Conservation (phyloP, 2,888 invertebrate genomes). For the Orthosia cruda region DNA sequence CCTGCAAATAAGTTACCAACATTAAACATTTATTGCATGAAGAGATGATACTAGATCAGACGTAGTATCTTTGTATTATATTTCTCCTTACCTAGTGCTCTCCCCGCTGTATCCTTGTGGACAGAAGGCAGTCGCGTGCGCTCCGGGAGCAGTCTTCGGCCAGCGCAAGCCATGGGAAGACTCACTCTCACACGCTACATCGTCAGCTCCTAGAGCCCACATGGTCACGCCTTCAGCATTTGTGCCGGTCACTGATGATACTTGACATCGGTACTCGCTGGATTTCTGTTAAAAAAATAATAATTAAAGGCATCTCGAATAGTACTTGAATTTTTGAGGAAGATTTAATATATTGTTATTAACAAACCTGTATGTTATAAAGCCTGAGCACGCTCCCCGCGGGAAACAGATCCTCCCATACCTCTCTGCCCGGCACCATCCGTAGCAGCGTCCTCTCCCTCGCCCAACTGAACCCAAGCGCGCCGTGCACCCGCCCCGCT, state of each 20-base stretch:
- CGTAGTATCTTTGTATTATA: too few species aligned
- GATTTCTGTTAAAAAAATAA: slow-evolving; percentile 92
- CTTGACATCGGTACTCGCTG: slow-evolving; percentile 95
- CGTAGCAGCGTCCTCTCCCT: too few species aligned
- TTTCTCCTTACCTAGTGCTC: slow-evolving; percentile 80
- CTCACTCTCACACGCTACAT: slow-evolving; percentile 89
- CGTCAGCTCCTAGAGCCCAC: slow-evolving; percentile 93
- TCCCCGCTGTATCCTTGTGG: slow-evolving; percentile 91
- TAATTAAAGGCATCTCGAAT: not conserved
- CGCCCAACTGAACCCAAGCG: too few species aligned
- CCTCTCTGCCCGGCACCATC: too few species aligned
- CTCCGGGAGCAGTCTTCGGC: slow-evolving; percentile 94
- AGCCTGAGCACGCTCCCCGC: slow-evolving; percentile 96
- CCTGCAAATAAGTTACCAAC: slow-evolving; percentile 71
- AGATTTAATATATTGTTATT: not conserved
- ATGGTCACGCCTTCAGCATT: slow-evolving; percentile 91
- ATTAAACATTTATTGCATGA: not conserved
- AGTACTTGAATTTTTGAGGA: not conserved
- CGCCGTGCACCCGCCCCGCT: too few species aligned
- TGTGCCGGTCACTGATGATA: slow-evolving; percentile 90
- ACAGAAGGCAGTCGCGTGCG: slow-evolving; percentile 91
- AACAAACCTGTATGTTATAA: slow-evolving; percentile 94
- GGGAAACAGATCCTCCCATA: too few species aligned
- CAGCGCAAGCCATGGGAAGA: slow-evolving; percentile 91
- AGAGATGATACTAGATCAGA: not conserved